Evolutionary conservation across 2,797 vertebrate species (phyloP), one percentile per base, ranked within the genome.

Genomic region (Pangasius krempfi): DNA sequence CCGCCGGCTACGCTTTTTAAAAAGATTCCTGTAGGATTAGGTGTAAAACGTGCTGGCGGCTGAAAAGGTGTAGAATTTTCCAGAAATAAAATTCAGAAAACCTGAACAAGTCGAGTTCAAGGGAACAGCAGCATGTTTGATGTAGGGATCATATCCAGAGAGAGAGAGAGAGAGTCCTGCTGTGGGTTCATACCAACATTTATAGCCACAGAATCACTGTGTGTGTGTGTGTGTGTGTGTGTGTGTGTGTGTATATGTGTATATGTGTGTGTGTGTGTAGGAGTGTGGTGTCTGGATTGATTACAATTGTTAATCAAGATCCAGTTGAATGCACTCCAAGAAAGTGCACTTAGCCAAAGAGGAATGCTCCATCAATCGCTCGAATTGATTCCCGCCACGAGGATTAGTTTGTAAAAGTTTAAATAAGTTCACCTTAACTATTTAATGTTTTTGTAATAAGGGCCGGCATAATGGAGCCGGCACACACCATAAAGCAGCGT

Each of bases 301-400:
- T 96, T 95, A 95, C 95, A 94, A 95, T 95, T 96, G 94, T 95
- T 96, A 96, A 96, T 96, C 95, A 96, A 95, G 94, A 95, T 94
- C 94, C 93, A 91, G 94, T 94, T 95, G 89, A 92, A 94, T 94
- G 92, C 92, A 91, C 93, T 95, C 93, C 91, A 90, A 93, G 92
- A 94, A 93, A 94, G 91, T 93, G 89, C 90, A 90, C 92, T 95
- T 94, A 87, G 93, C 91, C 84, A 89, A 85, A 93, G 92, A 93
- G 91, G 82, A 60, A 90, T 76, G 92, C 91, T 93, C 87, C 90
- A 92, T 94, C 94, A 93, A 89, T 79, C 90, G 88, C 89, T 90
- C 78, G 86, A 92, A 91, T 90, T 94, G 52, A 92, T 89, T 91
- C 88, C 78, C 88, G 86, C 66, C 68, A 85, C 22, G 22, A 88